Evolutionary conservation across 2,888 invertebrate species (phyloP).

Genomic region (Physocephala rufipes): DNA sequence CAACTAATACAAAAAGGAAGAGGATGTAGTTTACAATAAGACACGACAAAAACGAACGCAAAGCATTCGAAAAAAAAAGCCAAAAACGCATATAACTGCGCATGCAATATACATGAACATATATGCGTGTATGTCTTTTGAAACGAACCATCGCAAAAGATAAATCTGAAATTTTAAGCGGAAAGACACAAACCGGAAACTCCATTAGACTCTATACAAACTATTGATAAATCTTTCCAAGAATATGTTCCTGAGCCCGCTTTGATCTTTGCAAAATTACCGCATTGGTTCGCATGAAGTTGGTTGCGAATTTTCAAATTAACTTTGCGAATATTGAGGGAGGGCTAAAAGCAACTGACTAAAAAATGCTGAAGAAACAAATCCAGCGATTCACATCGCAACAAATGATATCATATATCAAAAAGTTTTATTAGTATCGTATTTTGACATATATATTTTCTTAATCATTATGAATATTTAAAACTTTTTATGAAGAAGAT

Average conservation of each 20-base stretch:
- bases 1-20: background rate
- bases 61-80: background rate
- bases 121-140: background rate
- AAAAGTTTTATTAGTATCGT: background rate
- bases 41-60: background rate
- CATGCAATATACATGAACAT: background rate
- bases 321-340: slow-evolving; percentile 40
- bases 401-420: too few species aligned
- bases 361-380: background rate
- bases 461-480: background rate
- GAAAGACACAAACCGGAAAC: slow-evolving; percentile 30
- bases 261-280: slow-evolving; percentile 59
- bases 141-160: too few species aligned
- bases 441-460: background rate
- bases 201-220: slow-evolving; percentile 33
- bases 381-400: background rate
- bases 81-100: background rate
- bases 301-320: slow-evolving; percentile 55
- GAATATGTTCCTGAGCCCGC: slow-evolving; percentile 41
- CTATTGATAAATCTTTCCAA: background rate
- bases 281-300: slow-evolving; percentile 59
- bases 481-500: too few species aligned
- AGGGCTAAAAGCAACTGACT: background rate
- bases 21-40: background rate
- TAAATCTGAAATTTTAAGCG: background rate